Evolutionary conservation across 2,888 invertebrate genomes (phyloP).

Genomic region (Zygaena filipendulae): DNA sequence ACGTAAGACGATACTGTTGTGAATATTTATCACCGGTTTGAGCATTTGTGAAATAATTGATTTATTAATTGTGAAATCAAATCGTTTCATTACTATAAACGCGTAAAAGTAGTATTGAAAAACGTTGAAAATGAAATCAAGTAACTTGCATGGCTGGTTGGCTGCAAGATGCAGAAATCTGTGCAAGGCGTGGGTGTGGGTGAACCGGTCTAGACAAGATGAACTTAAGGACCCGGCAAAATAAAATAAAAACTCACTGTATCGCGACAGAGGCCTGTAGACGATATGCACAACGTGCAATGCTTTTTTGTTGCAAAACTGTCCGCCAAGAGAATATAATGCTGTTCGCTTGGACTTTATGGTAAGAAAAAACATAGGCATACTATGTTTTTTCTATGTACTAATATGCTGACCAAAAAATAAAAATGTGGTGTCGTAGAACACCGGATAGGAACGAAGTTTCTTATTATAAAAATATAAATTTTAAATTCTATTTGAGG

Average conservation of each 20-base stretch:
- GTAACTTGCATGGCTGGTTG: constrained; percentile 59
- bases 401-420: background rate
- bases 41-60: too few species aligned
- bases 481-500: too few species aligned
- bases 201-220: constrained; percentile 65
- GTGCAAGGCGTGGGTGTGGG: constrained; percentile 54
- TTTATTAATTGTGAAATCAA: too few species aligned
- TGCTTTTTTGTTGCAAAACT: constrained; percentile 18
- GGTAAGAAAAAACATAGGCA: background rate
- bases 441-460: background rate
- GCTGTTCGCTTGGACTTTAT: too few species aligned
- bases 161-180: constrained; percentile 67
- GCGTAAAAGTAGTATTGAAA: constrained; percentile 52
- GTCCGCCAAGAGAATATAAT: background rate
- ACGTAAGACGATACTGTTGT: too few species aligned
- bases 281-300: constrained; percentile 39
- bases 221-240: constrained; percentile 61
- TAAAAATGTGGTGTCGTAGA: background rate
- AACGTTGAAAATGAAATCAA: constrained; percentile 60
- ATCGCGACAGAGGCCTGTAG: constrained; percentile 46
- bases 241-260: constrained; percentile 49
- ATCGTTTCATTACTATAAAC: constrained; percentile 51
- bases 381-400: background rate
- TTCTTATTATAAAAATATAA: too few species aligned
- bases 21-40: too few species aligned